A percentile compares a stretch with the other conserved stretches of the same genome.
phyloP scores from a whole-genome alignment of 2,888 invertebrate genomes.

The Xestia rhomboidea region DNA sequence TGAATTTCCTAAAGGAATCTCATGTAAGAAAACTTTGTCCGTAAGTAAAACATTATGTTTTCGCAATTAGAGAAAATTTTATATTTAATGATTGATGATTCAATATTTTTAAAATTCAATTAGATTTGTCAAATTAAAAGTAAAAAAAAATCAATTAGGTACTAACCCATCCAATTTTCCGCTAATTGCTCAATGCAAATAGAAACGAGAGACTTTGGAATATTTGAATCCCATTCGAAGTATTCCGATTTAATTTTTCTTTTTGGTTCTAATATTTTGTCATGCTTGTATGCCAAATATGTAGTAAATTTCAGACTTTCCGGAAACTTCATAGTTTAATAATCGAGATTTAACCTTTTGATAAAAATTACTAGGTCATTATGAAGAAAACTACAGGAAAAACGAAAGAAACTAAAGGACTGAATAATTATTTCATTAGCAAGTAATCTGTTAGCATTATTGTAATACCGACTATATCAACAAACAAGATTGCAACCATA shows the following conservation, averaged over 20 bases:
- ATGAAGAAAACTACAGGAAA: no score
- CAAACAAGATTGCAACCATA: conserved; percentile 44
- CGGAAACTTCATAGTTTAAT: conserved; percentile 77
- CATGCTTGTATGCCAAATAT: conserved; percentile 84
- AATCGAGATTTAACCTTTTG: not conserved
- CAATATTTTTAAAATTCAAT: no score
- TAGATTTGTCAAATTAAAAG: not conserved
- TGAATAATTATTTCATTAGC: not conserved
- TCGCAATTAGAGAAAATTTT: not conserved
- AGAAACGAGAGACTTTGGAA: conserved; percentile 85
- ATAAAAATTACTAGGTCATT: not conserved
- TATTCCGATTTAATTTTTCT: conserved; percentile 88
- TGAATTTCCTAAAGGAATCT: not conserved
- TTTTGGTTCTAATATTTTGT: conserved; percentile 77
- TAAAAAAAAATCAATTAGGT: not conserved
- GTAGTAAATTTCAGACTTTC: conserved; percentile 84
- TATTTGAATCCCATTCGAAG: conserved; percentile 88
- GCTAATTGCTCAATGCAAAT: conserved; percentile 88
- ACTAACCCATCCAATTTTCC: conserved; percentile 85
- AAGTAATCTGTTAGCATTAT: not conserved
- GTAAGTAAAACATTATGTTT: not conserved
- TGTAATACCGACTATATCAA: not conserved
- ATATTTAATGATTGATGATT: not conserved
- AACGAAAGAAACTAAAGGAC: not conserved
- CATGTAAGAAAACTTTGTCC: not conserved